Percentiles rank a stretch among this genome's conserved stretches.
Conservation (phyloP, 2,113 vertebrate genomes). For the Hiodon alosoides region DNA sequence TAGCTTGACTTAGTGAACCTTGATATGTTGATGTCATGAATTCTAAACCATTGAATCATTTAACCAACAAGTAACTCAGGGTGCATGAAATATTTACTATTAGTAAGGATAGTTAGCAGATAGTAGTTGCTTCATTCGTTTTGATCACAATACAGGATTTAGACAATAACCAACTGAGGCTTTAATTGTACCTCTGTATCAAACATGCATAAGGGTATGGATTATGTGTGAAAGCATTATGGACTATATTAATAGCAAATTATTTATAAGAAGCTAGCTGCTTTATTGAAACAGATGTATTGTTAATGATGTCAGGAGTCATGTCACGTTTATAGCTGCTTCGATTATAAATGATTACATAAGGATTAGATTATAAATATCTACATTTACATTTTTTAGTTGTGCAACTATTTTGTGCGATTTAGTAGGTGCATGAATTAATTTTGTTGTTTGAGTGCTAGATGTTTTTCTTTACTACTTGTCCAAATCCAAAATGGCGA, state of each 20-base stretch:
- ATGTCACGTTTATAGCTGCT: neutral
- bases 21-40: conserved; percentile 20
- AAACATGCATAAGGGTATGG: neutral
- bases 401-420: conserved; percentile 20
- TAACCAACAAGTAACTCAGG: conserved; percentile 8
- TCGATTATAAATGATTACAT: neutral
- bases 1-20: conserved; percentile 15
- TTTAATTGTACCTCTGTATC: conserved; percentile 4
- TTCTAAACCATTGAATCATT: conserved; percentile 15
- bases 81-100: conserved; percentile 9
- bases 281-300: neutral
- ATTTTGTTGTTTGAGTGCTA: conserved; percentile 55
- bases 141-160: neutral
- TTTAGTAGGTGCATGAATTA: conserved; percentile 45
- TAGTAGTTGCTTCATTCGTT: neutral
- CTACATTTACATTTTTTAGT: conserved; percentile 19
- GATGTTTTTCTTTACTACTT: conserved; percentile 57
- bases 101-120: neutral
- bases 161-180: conserved; percentile 1
- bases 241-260: conserved; percentile 1
- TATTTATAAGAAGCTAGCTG: neutral
- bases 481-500: conserved; percentile 80
- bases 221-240: conserved; percentile 4
- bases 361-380: conserved; percentile 17
- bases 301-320: neutral